Conservation (phyloP, 1,140 invertebrate species). For the Drosophila ironensis region DNA sequence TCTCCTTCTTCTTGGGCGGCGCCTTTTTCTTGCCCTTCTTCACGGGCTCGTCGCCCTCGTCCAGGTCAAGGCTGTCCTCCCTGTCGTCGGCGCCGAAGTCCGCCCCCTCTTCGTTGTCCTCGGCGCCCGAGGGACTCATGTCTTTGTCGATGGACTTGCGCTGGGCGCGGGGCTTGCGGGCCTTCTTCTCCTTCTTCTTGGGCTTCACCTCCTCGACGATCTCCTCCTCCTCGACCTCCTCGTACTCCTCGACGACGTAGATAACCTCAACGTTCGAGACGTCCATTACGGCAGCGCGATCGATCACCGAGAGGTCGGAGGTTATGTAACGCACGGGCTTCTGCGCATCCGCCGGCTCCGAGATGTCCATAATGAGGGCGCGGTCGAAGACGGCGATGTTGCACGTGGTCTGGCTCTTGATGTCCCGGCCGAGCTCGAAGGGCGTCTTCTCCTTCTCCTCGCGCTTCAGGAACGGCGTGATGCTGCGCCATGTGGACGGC, state of each 20-base stretch:
- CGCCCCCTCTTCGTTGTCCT: constrained; percentile 35
- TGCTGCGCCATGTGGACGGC: constrained; percentile 79
- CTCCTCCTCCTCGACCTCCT: constrained; percentile 72
- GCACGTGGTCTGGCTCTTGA: constrained; percentile 75
- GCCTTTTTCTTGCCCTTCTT: constrained; percentile 79
- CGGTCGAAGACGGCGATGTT: constrained; percentile 81
- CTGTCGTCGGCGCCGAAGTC: constrained; percentile 51
- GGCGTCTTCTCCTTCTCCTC: constrained; percentile 81
- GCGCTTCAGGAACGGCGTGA: constrained; percentile 80
- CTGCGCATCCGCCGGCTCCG: constrained; percentile 67
- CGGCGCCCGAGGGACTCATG: constrained; percentile 34
- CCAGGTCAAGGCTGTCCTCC: constrained; percentile 66
- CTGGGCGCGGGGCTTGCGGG: constrained; percentile 58
- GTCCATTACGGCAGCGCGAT: constrained; percentile 82
- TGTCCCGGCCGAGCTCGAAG: constrained; percentile 75
- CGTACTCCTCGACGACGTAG: constrained; percentile 81
- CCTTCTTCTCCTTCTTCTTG: constrained; percentile 75
- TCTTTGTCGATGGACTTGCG: constrained; percentile 71
- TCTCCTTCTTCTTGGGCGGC: constrained; percentile 78
- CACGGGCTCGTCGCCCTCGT: constrained; percentile 67
- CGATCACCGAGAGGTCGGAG: constrained; percentile 80
- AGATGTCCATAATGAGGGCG: constrained; percentile 81
- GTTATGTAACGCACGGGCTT: constrained; percentile 82
- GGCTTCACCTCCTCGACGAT: constrained; percentile 72
- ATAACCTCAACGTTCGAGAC: constrained; percentile 82